These are phyloP conservation scores for Pollimyrus isidori DNA, from an alignment of 2,113 vertebrate species.

Conservation along the genomic window DNA sequence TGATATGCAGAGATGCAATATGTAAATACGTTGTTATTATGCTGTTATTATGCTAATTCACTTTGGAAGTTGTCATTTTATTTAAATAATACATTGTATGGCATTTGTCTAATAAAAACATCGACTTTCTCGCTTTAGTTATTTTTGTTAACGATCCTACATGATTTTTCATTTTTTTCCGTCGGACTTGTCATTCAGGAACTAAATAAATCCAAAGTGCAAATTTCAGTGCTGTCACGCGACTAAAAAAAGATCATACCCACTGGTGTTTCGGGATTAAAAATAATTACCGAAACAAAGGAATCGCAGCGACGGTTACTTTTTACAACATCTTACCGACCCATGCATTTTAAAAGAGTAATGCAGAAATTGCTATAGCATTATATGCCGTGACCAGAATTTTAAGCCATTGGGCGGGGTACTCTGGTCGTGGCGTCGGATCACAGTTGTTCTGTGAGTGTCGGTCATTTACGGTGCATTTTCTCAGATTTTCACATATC, in stretches of 20 bases:
- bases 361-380: neutral
- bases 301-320: neutral
- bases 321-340: neutral
- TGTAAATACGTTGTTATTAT: slow-evolving; percentile 51
- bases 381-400: neutral
- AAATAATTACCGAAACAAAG: neutral
- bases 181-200: neutral
- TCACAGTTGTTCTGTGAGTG: neutral
- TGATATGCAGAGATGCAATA: slow-evolving; percentile 40
- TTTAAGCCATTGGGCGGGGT: neutral
- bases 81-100: neutral
- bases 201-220: neutral
- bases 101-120: neutral
- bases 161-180: neutral
- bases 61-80: slow-evolving; percentile 39
- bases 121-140: neutral
- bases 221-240: neutral
- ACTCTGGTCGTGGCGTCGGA: neutral
- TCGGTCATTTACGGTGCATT: neutral
- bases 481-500: neutral
- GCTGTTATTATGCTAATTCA: slow-evolving; percentile 36
- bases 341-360: neutral
- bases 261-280: neutral
- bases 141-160: neutral
- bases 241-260: neutral